Base-by-base conservation (phyloP, 2,113 vertebrate genomes). In the Actenoides hombroni region DNA sequence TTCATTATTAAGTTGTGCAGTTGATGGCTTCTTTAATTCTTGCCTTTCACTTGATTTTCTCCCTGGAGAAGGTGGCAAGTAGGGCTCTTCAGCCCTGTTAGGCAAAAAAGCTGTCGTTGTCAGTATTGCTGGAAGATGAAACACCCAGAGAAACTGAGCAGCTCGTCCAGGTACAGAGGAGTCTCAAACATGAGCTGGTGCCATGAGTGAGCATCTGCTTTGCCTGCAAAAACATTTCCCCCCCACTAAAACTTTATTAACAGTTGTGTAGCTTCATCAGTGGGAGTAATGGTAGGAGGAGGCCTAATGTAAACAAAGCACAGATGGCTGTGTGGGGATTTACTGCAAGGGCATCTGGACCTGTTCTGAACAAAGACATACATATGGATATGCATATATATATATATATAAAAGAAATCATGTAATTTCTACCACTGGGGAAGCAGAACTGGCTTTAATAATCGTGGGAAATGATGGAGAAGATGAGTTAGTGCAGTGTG, bases 171-270 rank as follows among this genome's bases (percentile, higher is more conserved):
- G 86, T 86, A 37, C 40, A 95, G 57, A 78, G 18, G 40, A 85
- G 31, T 19, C 26, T 63, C 44, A 20, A 90, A 16, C 11, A 28
- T 4, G 68, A 70, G 42, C 44, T 78, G 69, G 23, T 51, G 49
- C 24, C 12, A 23, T 14, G 13, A 51, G 12, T 13, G 13, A 51
- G 84, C 79, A 96, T 79, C 79, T 86, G 90, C 60, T 92, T 90
- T 76, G 57, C 28, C 9, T 90, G 53, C 44, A 61, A 83, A 94
- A 88, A 49, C 64, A 73, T 88, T 57, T 93, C 86, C 57, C 53
- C 49, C 28, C 65, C 54, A 57, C 69, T 88, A 85, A 88, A 86
- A 86, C 69, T 81, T 96, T 76, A 82, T 71, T 73, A 96, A 61
- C 57, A 87, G 61, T 85, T 82, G 48, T 88, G 61, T 68, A 10